Percentiles rank a stretch among this genome's conserved stretches.
These are phyloP conservation scores for Hypomesus transpacificus DNA, from an alignment of 2,113 vertebrate genomes.

Conservation along the genomic window DNA sequence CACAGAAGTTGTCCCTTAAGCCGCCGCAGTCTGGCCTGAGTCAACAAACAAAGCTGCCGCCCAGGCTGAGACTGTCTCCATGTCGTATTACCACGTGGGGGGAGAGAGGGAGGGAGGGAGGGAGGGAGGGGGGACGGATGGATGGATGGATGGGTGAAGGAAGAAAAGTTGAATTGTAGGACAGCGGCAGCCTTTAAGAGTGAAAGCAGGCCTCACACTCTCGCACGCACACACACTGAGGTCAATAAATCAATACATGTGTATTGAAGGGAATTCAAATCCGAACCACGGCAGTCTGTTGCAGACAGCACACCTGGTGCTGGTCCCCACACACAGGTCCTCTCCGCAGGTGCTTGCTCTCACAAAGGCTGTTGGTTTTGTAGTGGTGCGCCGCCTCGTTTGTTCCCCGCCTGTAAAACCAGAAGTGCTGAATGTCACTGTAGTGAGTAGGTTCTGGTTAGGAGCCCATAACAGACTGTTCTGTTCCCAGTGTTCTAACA, in stretches of 20 bases:
- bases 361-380: background rate
- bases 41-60: slow-evolving; percentile 54
- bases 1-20: slow-evolving; percentile 39
- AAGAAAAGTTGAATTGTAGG: slow-evolving; percentile 19
- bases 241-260: too few species aligned
- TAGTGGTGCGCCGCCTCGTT: background rate
- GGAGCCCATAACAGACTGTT: background rate
- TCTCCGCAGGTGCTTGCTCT: background rate
- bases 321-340: too few species aligned
- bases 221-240: too few species aligned
- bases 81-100: slow-evolving; percentile 47
- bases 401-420: background rate
- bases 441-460: background rate
- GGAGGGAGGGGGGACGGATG: slow-evolving; percentile 12
- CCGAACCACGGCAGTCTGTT: background rate
- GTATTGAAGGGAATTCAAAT: slow-evolving; percentile 9
- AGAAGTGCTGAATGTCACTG: background rate
- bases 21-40: slow-evolving; percentile 42
- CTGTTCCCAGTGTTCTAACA: background rate
- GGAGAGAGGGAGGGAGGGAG: slow-evolving; percentile 11
- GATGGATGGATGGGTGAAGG: slow-evolving; percentile 20
- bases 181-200: background rate
- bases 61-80: slow-evolving; percentile 52
- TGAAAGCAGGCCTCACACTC: too few species aligned
- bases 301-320: too few species aligned